Evolutionary conservation across 2,113 vertebrate genomes (phyloP).

Genomic region (Oriolus oriolus): DNA sequence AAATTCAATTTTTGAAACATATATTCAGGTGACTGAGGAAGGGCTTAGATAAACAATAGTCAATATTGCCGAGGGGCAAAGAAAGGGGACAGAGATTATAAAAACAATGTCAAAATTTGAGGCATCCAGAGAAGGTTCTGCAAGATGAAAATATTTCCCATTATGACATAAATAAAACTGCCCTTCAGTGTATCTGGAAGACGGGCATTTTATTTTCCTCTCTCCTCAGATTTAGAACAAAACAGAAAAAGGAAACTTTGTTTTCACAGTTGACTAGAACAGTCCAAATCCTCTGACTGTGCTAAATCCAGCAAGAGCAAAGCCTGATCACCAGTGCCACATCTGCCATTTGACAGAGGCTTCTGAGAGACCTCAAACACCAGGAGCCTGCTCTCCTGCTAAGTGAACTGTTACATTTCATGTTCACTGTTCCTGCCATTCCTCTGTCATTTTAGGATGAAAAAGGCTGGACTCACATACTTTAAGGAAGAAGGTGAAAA

Average conservation of each 20-base stretch:
- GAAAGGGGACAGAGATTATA: not conserved
- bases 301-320: not conserved
- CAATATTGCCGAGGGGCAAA: not conserved
- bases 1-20: slow-evolving; percentile 2
- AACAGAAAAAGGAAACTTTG: not conserved
- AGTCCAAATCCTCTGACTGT: not conserved
- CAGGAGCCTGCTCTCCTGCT: not conserved
- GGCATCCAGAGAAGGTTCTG: not conserved
- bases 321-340: not conserved
- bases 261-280: not conserved
- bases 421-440: not conserved
- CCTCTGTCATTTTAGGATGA: not conserved
- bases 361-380: not conserved
- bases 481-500: not conserved
- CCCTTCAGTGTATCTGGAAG: not conserved
- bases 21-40: not conserved
- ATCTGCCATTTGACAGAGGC: not conserved
- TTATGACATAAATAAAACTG: not conserved
- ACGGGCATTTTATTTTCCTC: not conserved
- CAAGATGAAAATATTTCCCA: not conserved
- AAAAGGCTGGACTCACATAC: not conserved
- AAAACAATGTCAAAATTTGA: not conserved
- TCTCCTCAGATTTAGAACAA: not conserved
- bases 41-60: not conserved
- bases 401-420: not conserved